These are phyloP conservation scores for Vicugna pacos DNA, from an alignment of 2,113 vertebrate species.

Conservation along the genomic window DNA sequence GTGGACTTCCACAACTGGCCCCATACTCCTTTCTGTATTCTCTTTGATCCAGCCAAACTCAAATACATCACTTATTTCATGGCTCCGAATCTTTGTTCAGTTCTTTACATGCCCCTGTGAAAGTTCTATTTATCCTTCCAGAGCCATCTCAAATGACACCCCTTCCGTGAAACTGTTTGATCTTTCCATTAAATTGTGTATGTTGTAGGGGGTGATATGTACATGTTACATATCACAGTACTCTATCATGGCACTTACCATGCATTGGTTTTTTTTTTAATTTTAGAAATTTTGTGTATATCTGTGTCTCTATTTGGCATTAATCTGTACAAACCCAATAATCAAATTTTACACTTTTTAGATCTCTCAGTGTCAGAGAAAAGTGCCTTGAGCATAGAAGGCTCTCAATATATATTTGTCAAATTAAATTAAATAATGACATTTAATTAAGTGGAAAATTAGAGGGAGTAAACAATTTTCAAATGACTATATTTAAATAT, in stretches of 20 bases:
- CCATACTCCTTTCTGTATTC: not conserved
- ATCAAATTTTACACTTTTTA: not conserved
- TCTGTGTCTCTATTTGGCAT: not conserved
- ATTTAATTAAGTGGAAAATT: conserved; percentile 52
- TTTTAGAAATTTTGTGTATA: not conserved
- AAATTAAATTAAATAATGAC: not conserved
- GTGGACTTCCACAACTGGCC: not conserved
- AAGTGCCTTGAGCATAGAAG: not conserved
- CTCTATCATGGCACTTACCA: not conserved
- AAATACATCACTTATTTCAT: not conserved
- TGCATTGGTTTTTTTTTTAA: not conserved
- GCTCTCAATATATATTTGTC: conserved; percentile 32
- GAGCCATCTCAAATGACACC: not conserved
- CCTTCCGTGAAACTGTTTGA: not conserved
- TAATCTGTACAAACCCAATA: not conserved
- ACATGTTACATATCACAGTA: not conserved
- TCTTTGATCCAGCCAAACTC: not conserved
- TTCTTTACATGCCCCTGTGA: not conserved
- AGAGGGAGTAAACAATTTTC: not conserved
- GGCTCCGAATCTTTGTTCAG: not conserved
- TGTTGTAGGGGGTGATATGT: rapidly evolving
- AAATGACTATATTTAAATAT: conserved; percentile 36
- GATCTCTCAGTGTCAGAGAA: not conserved
- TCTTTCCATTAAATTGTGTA: not conserved
- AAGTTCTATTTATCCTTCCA: not conserved